Percentiles rank a stretch among this genome's conserved stretches.
phyloP scores from a whole-genome alignment of 2,113 vertebrate species.

The Orientallactaga bullata region DNA sequence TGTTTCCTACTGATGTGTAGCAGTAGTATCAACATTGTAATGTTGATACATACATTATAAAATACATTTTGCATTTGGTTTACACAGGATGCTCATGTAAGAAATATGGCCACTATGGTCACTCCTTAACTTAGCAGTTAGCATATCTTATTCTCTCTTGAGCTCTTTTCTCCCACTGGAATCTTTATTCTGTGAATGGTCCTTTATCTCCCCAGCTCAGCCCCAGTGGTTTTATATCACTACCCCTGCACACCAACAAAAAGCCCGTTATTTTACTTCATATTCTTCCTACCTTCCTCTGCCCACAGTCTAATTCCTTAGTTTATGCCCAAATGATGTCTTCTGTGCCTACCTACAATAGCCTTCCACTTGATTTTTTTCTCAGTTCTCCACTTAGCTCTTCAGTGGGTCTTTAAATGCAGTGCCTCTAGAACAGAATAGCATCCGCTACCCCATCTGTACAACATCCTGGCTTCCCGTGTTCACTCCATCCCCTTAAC shows the following conservation, averaged over 20 bases:
- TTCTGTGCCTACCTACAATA: background rate
- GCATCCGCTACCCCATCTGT: background rate
- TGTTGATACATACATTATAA: background rate
- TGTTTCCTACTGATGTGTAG: constrained; percentile 15
- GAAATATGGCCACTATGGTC: background rate
- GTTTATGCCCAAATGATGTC: background rate
- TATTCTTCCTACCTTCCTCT: background rate
- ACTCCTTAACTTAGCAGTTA: background rate
- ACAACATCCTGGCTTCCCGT: background rate
- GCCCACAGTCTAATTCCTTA: background rate
- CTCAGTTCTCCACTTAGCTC: background rate
- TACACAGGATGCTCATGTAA: constrained; percentile 8
- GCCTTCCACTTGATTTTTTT: background rate
- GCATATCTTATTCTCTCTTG: background rate
- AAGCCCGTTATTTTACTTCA: background rate
- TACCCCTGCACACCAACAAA: background rate
- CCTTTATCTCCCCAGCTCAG: background rate
- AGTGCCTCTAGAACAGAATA: background rate
- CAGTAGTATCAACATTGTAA: background rate
- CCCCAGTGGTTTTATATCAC: background rate
- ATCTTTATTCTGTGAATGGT: background rate
- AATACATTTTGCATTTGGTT: constrained; percentile 9
- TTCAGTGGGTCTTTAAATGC: background rate
- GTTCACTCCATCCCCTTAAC: background rate
- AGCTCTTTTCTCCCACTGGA: background rate